Conservation (phyloP, 2,797 vertebrate genomes). For the Gallinago stenura region DNA sequence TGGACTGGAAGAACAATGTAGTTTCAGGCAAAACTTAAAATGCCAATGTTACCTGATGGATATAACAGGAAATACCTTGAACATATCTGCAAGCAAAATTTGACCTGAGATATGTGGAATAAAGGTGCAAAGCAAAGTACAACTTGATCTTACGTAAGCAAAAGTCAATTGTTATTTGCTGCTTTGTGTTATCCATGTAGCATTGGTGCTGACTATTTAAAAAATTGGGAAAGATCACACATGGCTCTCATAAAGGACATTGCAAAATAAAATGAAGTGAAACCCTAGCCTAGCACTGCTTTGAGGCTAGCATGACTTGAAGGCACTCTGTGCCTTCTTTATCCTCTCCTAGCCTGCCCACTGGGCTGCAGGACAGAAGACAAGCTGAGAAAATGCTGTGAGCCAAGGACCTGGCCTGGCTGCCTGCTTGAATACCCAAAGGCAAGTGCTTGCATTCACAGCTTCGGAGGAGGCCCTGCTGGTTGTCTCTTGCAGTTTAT, state of each 20-base stretch:
- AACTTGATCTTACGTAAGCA: background rate
- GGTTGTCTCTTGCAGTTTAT: background rate
- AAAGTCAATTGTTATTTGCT: background rate
- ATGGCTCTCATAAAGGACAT: background rate
- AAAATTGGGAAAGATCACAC: background rate
- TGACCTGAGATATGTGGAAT: background rate
- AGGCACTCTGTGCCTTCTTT: background rate
- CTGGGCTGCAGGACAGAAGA: background rate
- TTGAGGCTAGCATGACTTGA: background rate
- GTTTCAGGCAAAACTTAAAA: background rate
- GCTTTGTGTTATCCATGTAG: background rate
- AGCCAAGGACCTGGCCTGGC: background rate
- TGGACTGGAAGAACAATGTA: background rate
- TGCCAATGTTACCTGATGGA: background rate
- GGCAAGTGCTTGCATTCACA: background rate
- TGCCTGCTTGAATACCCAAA: background rate
- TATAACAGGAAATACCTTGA: background rate
- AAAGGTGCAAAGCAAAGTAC: background rate
- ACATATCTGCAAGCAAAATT: background rate
- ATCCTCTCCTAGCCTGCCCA: background rate
- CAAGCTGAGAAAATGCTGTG: slow-evolving; percentile 5
- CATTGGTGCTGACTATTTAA: background rate
- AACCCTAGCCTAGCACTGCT: background rate
- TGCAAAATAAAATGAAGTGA: background rate
- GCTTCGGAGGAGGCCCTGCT: background rate